Evolutionary conservation across 2,113 vertebrate genomes (phyloP).

Genomic region (Myrmecobius fasciatus): DNA sequence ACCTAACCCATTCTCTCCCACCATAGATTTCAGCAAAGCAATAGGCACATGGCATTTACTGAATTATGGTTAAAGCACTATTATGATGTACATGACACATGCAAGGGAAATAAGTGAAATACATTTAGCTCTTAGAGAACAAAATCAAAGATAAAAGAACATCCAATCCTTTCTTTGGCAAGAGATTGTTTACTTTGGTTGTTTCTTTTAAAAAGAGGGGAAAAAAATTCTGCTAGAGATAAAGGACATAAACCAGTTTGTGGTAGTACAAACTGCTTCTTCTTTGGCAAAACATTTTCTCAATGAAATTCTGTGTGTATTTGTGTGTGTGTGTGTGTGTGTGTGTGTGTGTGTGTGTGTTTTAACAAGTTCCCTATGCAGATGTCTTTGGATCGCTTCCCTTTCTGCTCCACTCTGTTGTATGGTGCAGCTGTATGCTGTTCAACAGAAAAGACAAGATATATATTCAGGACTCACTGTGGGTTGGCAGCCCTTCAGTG

Average conservation of each 20-base stretch:
- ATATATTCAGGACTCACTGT: not conserved
- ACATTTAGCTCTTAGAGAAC: not conserved
- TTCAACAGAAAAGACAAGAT: not conserved
- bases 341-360: not conserved
- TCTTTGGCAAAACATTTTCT: not conserved
- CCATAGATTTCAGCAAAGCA: not conserved
- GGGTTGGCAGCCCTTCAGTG: not conserved
- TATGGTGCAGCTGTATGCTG: not conserved
- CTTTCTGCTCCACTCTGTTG: not conserved
- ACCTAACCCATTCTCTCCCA: not conserved
- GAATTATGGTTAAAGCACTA: not conserved
- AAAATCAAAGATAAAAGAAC: not conserved
- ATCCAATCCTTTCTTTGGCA: not conserved
- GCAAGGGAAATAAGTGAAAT: not conserved
- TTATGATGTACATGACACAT: not conserved
- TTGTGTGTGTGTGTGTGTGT: not conserved
- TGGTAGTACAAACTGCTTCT: not conserved
- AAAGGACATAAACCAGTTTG: not conserved
- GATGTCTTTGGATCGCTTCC: not conserved
- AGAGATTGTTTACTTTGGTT: not conserved
- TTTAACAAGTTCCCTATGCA: not conserved
- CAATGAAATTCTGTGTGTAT: not conserved
- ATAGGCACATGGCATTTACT: not conserved
- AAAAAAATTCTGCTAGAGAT: not conserved
- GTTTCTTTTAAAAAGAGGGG: not conserved